Evolutionary conservation across 2,113 vertebrate genomes (phyloP), one percentile per base, ranked within the genome.

Genomic region (Variabilichromis moorii): DNA sequence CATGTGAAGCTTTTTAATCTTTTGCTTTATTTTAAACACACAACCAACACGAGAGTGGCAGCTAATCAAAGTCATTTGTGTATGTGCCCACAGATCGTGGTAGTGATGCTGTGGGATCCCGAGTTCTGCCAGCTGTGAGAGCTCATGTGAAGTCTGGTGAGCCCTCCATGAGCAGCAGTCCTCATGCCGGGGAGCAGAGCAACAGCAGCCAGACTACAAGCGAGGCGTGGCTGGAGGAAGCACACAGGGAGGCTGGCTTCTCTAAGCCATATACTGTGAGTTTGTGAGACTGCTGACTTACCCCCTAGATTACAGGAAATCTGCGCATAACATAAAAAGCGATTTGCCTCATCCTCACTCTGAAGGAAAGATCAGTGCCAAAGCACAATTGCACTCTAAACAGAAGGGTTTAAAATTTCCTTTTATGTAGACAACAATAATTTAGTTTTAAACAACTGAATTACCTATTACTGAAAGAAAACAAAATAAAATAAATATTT

Each of bases 201-300:
- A 82, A 50, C 21, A 91, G 91, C 93, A 95, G 94, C 85, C 97
- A 90, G 90, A 21, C 80, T 24, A 93, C 96, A 68, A 88, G 96
- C 14, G 97, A 97, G 80, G 90, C 94, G 6, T 82, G 90, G 73
- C 95, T 97, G 71, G 97, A 97, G 90, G 97, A 95, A 66, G 91
- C 96, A 3, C 95, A 91, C 33, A 96, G 92, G 85, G 97, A 97
- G 90, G 96, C 96, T 1, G 96, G 97, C 12, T 96, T 97, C 91
- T 95, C 95, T n/a, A 91, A 96, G 50, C 94, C 96, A 14, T 94
- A 93, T 16, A 94, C 92, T 26, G 97, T 97, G 84, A 97, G 96
- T 93, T 53, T 78, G 73, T 76, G 80, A 45, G 21, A 53, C 19
- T 40, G 10, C 16, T 78, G 42, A 50, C 4, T 31, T 50, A 78